Conservation (phyloP, 2,888 invertebrate genomes). For the Sinodicranocentrus sp. region DNA sequence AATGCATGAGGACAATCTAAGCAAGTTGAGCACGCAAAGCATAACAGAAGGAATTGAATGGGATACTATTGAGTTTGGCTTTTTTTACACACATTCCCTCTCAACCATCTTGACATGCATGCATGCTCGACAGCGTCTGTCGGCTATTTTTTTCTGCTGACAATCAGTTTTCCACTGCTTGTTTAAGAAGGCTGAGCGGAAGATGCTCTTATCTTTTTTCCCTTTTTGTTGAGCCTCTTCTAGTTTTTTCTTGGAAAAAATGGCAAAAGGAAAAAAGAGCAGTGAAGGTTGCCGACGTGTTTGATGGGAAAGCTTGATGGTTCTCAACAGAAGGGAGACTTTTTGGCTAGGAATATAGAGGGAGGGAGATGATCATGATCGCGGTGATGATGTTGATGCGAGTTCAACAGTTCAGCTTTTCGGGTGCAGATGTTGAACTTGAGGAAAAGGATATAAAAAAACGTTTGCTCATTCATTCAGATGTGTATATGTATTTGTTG, state of each 20-base stretch:
- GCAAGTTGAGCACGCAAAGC: not conserved
- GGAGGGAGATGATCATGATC: constrained; percentile 16
- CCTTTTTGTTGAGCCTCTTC: constrained; percentile 35
- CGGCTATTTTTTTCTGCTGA: constrained; percentile 59
- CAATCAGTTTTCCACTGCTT: constrained; percentile 56
- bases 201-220: constrained; percentile 49
- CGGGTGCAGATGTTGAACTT: constrained; percentile 25
- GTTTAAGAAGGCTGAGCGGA: constrained; percentile 35
- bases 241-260: constrained; percentile 17
- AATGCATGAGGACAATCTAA: not conserved
- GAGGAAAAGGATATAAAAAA: constrained; percentile 29
- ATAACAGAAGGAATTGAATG: constrained; percentile 9
- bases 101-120: constrained; percentile 58
- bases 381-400: constrained; percentile 40
- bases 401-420: constrained; percentile 60
- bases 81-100: constrained; percentile 19
- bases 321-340: not conserved
- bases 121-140: constrained; percentile 62
- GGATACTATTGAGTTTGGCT: constrained; percentile 16
- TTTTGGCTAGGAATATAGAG: constrained; percentile 33
- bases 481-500: constrained; percentile 22
- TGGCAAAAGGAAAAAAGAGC: constrained; percentile 31
- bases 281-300: constrained; percentile 35
- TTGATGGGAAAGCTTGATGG: constrained; percentile 50
- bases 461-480: constrained; percentile 49